Evolutionary conservation across 2,113 vertebrate species (phyloP).

Genomic region (Perognathus longimembris): DNA sequence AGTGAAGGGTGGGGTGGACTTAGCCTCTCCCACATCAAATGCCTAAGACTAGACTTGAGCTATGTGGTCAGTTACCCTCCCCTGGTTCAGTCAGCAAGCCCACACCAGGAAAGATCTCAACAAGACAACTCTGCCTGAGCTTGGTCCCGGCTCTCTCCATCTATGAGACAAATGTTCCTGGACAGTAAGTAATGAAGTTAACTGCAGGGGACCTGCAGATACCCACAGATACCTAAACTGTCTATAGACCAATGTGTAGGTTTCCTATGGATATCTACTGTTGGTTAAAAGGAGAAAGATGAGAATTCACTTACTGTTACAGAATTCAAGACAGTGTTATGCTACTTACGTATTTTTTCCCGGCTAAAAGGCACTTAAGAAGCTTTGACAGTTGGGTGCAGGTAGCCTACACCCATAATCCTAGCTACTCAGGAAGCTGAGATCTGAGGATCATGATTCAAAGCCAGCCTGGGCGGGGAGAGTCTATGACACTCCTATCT

Average conservation of each 20-base stretch:
- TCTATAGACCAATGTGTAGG: neutral
- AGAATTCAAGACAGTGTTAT: conserved; percentile 32
- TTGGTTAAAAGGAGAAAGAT: neutral
- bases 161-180: neutral
- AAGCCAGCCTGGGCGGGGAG: no score
- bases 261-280: neutral
- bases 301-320: conserved; percentile 4
- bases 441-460: no score
- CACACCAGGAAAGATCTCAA: neutral
- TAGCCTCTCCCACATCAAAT: neutral
- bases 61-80: neutral
- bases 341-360: conserved; percentile 15
- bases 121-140: neutral
- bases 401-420: no score
- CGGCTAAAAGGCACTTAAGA: conserved; percentile 41
- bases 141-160: neutral
- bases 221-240: neutral
- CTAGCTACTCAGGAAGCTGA: no score
- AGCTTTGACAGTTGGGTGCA: neutral
- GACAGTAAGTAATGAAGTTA: neutral
- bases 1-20: neutral
- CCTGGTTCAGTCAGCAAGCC: neutral
- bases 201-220: neutral
- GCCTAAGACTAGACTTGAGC: neutral
- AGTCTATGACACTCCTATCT: no score